These are phyloP conservation scores for Aplochiton taeniatus DNA, from an alignment of 2,797 vertebrate species.

Conservation along the genomic window DNA sequence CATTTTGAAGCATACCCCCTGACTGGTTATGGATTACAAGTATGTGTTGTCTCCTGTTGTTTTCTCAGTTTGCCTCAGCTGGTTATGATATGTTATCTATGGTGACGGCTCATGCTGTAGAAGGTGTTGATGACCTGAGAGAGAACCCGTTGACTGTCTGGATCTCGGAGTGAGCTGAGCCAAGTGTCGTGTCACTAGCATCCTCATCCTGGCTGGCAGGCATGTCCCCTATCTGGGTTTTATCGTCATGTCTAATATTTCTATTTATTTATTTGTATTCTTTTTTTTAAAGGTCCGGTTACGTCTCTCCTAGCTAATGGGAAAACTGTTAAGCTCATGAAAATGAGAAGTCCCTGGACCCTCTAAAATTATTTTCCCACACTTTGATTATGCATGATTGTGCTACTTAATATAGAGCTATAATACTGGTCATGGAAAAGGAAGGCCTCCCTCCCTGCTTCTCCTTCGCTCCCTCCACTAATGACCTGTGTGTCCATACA, in stretches of 20 bases:
- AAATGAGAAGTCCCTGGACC: too few relatives aligned
- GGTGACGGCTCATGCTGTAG: not conserved
- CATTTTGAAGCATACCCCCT: not conserved
- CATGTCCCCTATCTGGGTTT: not conserved
- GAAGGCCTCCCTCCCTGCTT: not conserved
- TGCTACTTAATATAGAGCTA: too few relatives aligned
- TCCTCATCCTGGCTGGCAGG: not conserved
- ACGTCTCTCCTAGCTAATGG: too few relatives aligned
- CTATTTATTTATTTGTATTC: too few relatives aligned
- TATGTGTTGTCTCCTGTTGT: not conserved
- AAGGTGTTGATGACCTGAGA: not conserved
- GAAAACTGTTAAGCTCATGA: too few relatives aligned
- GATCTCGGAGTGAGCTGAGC: not conserved
- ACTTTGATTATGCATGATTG: too few relatives aligned
- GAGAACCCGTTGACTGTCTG: not conserved
- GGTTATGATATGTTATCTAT: not conserved
- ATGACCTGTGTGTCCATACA: conserved; percentile 22
- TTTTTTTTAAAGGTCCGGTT: too few relatives aligned
- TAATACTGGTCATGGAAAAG: not conserved
- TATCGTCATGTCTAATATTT: too few relatives aligned
- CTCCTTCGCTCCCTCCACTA: not conserved
- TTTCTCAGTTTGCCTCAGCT: not conserved
- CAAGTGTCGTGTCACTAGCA: not conserved
- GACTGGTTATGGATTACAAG: not conserved
- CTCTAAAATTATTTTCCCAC: too few relatives aligned